These are phyloP conservation scores for Rhinoraja longicauda DNA, from an alignment of 2,797 vertebrate species.

Conservation along the genomic window DNA sequence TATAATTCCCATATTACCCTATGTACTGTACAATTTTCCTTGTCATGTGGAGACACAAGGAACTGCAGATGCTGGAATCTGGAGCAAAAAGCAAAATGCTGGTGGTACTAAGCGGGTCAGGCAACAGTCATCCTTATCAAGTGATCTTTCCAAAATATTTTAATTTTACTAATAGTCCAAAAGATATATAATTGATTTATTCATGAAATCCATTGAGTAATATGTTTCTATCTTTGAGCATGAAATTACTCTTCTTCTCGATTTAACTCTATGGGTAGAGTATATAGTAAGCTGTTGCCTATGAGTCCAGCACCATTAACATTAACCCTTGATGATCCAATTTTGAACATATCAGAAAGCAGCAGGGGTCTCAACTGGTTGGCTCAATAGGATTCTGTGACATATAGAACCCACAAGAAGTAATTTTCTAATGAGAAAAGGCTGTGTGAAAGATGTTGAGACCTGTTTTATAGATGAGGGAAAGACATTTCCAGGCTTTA, in stretches of 20 bases:
- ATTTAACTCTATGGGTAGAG: not conserved
- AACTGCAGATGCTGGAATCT: too few species aligned
- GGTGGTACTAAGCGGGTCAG: too few species aligned
- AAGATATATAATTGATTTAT: not conserved
- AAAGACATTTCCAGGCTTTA: too few species aligned
- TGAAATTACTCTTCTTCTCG: not conserved
- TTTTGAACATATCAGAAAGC: not conserved
- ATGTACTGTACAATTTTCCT: not conserved
- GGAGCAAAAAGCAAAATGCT: too few species aligned
- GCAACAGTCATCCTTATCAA: too few species aligned
- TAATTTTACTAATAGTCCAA: not conserved
- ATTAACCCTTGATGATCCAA: not conserved
- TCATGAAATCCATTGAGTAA: too few species aligned
- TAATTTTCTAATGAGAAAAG: not conserved
- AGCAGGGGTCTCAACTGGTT: not conserved
- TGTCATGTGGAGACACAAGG: not conserved
- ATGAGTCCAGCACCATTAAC: not conserved
- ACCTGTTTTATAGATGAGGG: too few species aligned
- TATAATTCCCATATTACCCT: not conserved
- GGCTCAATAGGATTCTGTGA: too few species aligned
- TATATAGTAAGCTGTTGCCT: not conserved
- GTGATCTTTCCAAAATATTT: not conserved
- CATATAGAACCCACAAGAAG: too few species aligned
- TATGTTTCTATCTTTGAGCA: too few species aligned
- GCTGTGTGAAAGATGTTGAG: not conserved